Evolutionary conservation across 2,797 vertebrate genomes (phyloP).

Genomic region (Galaxias olidus): DNA sequence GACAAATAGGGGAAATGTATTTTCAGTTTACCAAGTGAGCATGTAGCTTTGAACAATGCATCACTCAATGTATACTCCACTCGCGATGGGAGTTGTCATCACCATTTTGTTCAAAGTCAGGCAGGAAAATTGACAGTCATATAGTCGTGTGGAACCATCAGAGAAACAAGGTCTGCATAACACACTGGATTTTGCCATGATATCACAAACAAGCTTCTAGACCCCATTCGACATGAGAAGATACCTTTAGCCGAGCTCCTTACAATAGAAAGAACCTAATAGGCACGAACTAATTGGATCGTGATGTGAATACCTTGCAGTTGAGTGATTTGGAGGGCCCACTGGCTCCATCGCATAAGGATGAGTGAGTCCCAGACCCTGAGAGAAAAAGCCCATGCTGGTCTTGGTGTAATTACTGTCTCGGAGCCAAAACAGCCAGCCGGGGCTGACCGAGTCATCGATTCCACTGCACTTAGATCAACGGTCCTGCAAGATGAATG

Average conservation of each 20-base stretch:
- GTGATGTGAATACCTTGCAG: constrained; percentile 1
- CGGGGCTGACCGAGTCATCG: constrained; percentile 21
- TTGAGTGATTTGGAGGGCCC: not conserved
- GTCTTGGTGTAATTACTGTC: constrained; percentile 32
- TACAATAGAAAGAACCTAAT: constrained; percentile 1
- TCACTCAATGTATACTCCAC: constrained; percentile 30
- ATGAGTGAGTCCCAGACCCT: constrained; percentile 1
- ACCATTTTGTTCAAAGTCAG: constrained; percentile 20
- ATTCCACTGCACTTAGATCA: constrained; percentile 33
- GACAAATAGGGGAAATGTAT: constrained; percentile 26
- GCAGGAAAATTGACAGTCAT: constrained; percentile 1
- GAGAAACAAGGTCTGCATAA: not conserved
- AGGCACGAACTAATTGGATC: not conserved
- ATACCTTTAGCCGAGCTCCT: not conserved
- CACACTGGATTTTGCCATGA: no score
- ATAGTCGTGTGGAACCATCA: not conserved
- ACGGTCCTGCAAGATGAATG: constrained; percentile 40
- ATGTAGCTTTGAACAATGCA: constrained; percentile 59
- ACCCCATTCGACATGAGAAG: no score
- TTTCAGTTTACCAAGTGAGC: constrained; percentile 35
- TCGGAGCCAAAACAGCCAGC: constrained; percentile 20
- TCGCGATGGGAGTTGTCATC: constrained; percentile 34
- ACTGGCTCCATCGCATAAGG: not conserved
- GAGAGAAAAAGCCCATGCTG: constrained; percentile 2
- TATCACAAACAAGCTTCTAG: no score